Percentiles rank a stretch among this genome's conserved stretches.
phyloP scores from a whole-genome alignment of 2,888 invertebrate genomes.

The Drosophila lutescens region DNA sequence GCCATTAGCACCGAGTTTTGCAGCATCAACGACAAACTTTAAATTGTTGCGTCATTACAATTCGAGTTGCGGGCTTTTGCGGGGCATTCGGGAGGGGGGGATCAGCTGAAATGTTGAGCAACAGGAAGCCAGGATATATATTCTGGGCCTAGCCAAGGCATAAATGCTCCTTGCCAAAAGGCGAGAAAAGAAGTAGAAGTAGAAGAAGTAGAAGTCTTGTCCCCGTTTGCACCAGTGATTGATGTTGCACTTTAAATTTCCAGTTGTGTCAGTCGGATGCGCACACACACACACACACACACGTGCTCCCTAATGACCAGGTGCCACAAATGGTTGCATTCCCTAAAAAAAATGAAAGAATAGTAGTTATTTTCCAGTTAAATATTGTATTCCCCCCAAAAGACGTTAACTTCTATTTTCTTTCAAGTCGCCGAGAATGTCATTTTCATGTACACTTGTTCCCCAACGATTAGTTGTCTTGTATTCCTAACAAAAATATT shows the following conservation, averaged over 20 bases:
- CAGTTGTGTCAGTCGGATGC: slow-evolving; percentile 55
- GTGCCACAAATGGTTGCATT: slow-evolving; percentile 40
- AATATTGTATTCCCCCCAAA: slow-evolving; percentile 1
- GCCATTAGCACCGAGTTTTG: slow-evolving; percentile 79
- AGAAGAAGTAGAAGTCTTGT: slow-evolving; percentile 51
- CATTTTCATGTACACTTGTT: not conserved
- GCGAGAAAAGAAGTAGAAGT: slow-evolving; percentile 17
- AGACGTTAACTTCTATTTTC: slow-evolving; percentile 2
- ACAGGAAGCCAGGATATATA: slow-evolving; percentile 44
- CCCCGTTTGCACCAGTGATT: slow-evolving; percentile 70
- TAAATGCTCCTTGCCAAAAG: slow-evolving; percentile 25
- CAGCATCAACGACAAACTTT: slow-evolving; percentile 80
- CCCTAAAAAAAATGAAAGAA: not conserved
- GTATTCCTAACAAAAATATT: no score
- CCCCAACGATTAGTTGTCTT: not conserved
- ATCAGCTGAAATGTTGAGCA: slow-evolving; percentile 14
- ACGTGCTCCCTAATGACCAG: slow-evolving; percentile 41
- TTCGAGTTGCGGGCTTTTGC: slow-evolving; percentile 49
- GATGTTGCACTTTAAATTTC: slow-evolving; percentile 78
- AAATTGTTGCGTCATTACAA: slow-evolving; percentile 80
- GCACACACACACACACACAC: slow-evolving; percentile 17
- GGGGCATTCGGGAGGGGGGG: not conserved
- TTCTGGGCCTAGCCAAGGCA: slow-evolving; percentile 40
- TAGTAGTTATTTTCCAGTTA: slow-evolving; percentile 8
- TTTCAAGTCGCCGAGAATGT: not conserved